Evolutionary conservation across 2,113 vertebrate genomes (phyloP).

Genomic region (Himantopus leucocephalus): DNA sequence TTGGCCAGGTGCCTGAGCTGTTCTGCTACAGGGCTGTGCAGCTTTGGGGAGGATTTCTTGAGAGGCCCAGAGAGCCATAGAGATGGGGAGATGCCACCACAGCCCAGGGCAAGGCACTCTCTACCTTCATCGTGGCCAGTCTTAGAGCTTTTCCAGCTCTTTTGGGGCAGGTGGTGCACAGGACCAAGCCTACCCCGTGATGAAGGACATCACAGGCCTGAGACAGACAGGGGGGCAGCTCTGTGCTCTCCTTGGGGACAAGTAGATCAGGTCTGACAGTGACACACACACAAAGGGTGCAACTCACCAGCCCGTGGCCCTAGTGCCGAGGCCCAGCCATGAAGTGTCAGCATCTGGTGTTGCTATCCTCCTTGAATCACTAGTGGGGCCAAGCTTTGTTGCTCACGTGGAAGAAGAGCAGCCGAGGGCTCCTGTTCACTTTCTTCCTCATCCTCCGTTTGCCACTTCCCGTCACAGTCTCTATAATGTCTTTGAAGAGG

Average conservation of each 20-base stretch:
- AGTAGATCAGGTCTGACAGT: neutral
- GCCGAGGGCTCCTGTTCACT: neutral
- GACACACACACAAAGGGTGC: neutral
- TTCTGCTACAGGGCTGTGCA: neutral
- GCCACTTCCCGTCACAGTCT: neutral
- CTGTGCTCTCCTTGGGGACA: neutral
- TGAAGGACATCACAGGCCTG: neutral
- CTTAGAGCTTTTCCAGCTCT: neutral
- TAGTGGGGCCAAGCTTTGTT: neutral
- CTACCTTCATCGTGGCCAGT: accelerated
- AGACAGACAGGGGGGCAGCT: neutral
- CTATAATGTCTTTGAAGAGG: neutral
- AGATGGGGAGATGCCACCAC: neutral
- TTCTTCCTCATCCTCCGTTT: neutral
- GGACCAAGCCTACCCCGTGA: neutral
- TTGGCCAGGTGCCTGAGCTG: neutral
- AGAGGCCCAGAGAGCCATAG: neutral
- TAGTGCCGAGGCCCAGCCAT: neutral
- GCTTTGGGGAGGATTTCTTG: neutral
- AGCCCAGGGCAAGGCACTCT: neutral
- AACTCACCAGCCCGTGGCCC: no score
- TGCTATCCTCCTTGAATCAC: neutral
- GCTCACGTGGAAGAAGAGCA: neutral
- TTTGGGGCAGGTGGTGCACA: neutral
- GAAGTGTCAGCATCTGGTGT: neutral